These are phyloP conservation scores for Diabrotica virgifera DNA, from an alignment of 1,140 invertebrate genomes.

Conservation along the genomic window DNA sequence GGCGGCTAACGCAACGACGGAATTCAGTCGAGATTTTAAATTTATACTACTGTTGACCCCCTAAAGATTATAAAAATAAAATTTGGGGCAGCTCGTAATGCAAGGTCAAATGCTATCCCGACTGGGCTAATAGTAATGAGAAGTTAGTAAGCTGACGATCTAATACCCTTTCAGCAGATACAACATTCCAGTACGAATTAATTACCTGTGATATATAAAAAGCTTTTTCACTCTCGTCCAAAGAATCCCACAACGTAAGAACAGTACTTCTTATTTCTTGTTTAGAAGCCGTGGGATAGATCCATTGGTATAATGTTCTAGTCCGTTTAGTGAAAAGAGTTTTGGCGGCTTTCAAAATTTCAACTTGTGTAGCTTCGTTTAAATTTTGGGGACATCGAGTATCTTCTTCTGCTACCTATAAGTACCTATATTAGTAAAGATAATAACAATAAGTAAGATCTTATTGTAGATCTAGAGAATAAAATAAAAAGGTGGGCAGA, in stretches of 20 bases:
- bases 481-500: no score
- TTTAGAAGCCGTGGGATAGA: conserved; percentile 46
- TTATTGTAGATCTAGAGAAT: conserved; percentile 1
- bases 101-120: no score
- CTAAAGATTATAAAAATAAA: no score
- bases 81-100: no score
- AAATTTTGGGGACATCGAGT: conserved; percentile 1
- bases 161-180: no score
- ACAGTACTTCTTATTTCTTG: conserved; percentile 44
- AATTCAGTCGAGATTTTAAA: no score
- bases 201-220: conserved; percentile 48
- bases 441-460: background rate
- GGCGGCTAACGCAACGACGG: no score
- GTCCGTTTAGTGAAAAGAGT: conserved; percentile 48
- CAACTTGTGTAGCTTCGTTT: conserved; percentile 29
- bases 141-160: no score
- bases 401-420: background rate
- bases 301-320: conserved; percentile 48
- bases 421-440: no score
- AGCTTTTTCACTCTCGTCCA: conserved; percentile 42
- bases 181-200: no score
- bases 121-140: no score
- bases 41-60: no score
- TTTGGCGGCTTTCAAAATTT: conserved; percentile 47
- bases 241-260: conserved; percentile 42